Evolutionary conservation across 2,113 vertebrate genomes (phyloP).

Genomic region (Butorides virescens): DNA sequence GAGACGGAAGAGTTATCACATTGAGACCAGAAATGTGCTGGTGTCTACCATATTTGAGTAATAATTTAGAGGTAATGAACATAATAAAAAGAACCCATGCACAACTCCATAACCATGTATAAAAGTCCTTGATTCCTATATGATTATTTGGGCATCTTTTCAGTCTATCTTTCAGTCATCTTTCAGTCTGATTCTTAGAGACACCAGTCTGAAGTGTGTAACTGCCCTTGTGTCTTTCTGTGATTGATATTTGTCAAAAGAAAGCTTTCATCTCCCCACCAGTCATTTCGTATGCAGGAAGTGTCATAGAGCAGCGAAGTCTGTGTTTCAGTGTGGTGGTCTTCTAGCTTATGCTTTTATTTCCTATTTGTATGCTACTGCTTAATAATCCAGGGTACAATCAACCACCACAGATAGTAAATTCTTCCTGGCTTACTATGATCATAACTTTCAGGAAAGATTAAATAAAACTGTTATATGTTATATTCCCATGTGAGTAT

Average conservation of each 20-base stretch:
- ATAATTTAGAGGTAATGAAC: neutral
- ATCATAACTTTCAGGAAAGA: slow-evolving; percentile 49
- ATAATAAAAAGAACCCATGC: neutral
- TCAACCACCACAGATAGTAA: slow-evolving; percentile 16
- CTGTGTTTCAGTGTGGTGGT: slow-evolving; percentile 9
- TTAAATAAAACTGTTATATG: slow-evolving; percentile 43
- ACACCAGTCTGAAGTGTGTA: neutral
- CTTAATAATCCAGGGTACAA: neutral
- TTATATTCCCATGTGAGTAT: slow-evolving; percentile 48
- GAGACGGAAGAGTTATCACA: neutral
- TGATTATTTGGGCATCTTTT: neutral
- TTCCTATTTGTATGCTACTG: slow-evolving; percentile 45
- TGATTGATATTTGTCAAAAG: slow-evolving; percentile 2
- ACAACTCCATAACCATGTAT: neutral
- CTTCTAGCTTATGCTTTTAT: neutral
- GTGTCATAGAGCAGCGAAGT: neutral
- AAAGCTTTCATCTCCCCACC: slow-evolving; percentile 25
- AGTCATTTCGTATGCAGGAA: neutral
- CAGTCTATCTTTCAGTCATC: neutral
- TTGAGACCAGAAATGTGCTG: neutral
- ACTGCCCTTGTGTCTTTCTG: neutral
- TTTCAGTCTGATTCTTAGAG: neutral
- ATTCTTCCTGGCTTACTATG: slow-evolving; percentile 37
- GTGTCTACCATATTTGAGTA: neutral
- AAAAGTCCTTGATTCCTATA: neutral